phyloP scores from a whole-genome alignment of 1,140 invertebrate genomes.

The Drosophila triauraria region DNA sequence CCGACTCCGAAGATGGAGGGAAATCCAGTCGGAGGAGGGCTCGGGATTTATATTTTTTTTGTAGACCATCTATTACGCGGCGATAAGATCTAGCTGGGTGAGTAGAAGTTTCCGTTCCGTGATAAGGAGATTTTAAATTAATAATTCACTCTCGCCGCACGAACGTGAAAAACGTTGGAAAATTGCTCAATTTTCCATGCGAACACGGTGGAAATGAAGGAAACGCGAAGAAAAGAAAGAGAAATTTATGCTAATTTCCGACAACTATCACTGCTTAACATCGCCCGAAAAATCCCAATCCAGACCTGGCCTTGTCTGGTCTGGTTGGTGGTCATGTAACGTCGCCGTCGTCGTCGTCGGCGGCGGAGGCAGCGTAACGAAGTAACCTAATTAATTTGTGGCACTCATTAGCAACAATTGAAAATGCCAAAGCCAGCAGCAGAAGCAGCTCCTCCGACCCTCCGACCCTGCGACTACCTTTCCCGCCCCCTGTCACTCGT shows the following conservation, averaged over 20 bases:
- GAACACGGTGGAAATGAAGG: conserved; percentile 42
- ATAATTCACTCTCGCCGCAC: conserved; percentile 51
- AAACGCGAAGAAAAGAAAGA: conserved; percentile 49
- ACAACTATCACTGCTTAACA: conserved; percentile 75
- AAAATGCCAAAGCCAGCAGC: conserved; percentile 71
- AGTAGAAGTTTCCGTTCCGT: conserved; percentile 56
- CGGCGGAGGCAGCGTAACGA: conserved; percentile 71
- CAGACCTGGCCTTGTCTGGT: conserved; percentile 1
- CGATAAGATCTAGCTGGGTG: conserved; percentile 57
- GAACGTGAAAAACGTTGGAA: conserved; percentile 67
- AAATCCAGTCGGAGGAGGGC: background rate
- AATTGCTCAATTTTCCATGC: conserved; percentile 82
- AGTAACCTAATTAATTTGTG: conserved; percentile 84
- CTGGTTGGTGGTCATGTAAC: conserved; percentile 42
- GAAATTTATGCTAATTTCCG: conserved; percentile 80
- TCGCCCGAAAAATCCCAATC: conserved; percentile 43
- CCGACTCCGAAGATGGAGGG: background rate
- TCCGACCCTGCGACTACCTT: background rate
- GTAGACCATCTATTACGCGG: conserved; percentile 49
- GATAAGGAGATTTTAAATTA: conserved; percentile 72
- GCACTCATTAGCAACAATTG: conserved; percentile 83
- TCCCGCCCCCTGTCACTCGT: conserved; percentile 27
- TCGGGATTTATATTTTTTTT: conserved; percentile 9
- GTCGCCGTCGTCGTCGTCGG: background rate
- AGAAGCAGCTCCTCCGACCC: conserved; percentile 32